These are phyloP conservation scores for Octonoba sinensis DNA, from an alignment of 2,888 invertebrate genomes.

Conservation along the genomic window DNA sequence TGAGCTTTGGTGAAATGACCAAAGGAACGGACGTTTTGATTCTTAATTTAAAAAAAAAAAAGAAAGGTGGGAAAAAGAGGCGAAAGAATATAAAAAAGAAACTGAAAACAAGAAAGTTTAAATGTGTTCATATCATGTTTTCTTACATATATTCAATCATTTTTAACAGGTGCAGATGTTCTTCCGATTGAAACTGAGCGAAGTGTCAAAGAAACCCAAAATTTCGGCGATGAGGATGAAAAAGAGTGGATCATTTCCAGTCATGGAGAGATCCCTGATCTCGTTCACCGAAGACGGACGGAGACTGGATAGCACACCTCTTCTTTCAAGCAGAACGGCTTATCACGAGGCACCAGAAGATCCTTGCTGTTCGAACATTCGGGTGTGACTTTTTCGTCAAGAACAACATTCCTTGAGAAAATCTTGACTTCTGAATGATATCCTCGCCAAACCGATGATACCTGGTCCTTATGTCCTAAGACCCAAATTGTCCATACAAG, in stretches of 20 bases:
- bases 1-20: too few species aligned
- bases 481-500: not conserved
- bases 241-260: slow-evolving; percentile 53
- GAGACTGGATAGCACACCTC: slow-evolving; percentile 45
- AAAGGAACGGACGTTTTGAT: too few species aligned
- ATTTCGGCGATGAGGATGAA: slow-evolving; percentile 45
- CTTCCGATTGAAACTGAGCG: slow-evolving; percentile 40
- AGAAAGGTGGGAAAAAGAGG: too few species aligned
- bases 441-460: not conserved
- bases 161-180: slow-evolving; percentile 24
- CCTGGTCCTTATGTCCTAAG: not conserved
- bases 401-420: too few species aligned
- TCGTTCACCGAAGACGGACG: slow-evolving; percentile 46
- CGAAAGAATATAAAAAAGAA: too few species aligned
- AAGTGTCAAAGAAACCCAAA: slow-evolving; percentile 28
- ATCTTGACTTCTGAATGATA: not conserved
- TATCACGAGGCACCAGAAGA: slow-evolving; percentile 42
- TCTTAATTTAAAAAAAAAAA: too few species aligned
- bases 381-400: slow-evolving; percentile 17
- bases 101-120: too few species aligned
- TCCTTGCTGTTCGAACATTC: slow-evolving; percentile 58
- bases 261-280: slow-evolving; percentile 41
- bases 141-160: too few species aligned
- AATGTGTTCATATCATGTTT: too few species aligned
- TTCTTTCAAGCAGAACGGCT: slow-evolving; percentile 27